Percentiles rank a stretch among this genome's conserved stretches.
Evolutionary conservation across 2,797 vertebrate genomes (phyloP).

Genomic region (Podarcis siculus): DNA sequence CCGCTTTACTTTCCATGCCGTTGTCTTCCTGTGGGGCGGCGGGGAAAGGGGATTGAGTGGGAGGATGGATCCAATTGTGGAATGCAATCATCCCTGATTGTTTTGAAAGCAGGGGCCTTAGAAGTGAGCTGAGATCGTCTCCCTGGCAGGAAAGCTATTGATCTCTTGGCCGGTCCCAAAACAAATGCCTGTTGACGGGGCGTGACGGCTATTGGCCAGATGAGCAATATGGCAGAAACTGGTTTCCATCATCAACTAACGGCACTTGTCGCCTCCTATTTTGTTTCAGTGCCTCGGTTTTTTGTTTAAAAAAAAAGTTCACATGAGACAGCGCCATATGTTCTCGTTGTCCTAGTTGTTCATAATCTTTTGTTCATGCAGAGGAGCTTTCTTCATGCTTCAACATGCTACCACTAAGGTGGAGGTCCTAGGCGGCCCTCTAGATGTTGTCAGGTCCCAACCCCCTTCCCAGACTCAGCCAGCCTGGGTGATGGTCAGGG

Average conservation of each 20-base stretch:
- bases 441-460: too few species aligned
- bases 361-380: background rate
- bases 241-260: background rate
- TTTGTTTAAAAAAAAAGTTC: background rate
- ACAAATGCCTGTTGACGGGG: conserved; percentile 14
- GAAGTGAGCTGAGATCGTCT: conserved; percentile 53
- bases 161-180: conserved; percentile 9
- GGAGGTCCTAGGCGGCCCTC: too few species aligned
- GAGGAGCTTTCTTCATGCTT: background rate
- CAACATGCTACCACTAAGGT: background rate
- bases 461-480: too few species aligned
- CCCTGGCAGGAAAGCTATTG: conserved; percentile 53
- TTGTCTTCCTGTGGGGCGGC: conserved; percentile 60
- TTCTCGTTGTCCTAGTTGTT: background rate
- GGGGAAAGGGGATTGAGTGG: too few species aligned
- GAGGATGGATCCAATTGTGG: conserved; percentile 67
- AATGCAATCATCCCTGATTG: conserved; percentile 66
- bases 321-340: background rate
- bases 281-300: background rate
- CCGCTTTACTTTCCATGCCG: conserved; percentile 53
- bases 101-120: conserved; percentile 68
- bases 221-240: background rate
- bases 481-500: too few species aligned
- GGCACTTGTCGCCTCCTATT: background rate
- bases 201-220: conserved; percentile 30